Base-by-base conservation (phyloP, 2,113 vertebrate species). In the Alaudala cheleensis region DNA sequence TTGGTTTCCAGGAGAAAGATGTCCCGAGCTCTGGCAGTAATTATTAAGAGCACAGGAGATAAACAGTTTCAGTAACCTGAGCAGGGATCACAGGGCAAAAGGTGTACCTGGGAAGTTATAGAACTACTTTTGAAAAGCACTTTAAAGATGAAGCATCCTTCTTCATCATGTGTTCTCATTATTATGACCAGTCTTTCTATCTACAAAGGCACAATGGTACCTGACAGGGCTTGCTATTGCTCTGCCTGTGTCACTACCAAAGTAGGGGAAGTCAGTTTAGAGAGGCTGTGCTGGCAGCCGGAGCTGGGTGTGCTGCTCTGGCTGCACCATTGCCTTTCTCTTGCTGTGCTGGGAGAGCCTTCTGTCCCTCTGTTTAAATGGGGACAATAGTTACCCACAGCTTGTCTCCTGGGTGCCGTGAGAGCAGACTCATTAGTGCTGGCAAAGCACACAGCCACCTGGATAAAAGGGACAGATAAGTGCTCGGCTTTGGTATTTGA, bases 391-490 rank as follows among this genome's bases (percentile, higher is more conserved):
- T 9, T 54, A 66, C 77, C 82, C 25, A 6, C 86, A 57, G 77
- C 50, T 49, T n/a, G n/a, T 58, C 62, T 65, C 64, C 45, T 58
- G 1, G 0, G 40, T 49, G 37, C 50, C 0, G 5, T 60, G 86
- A 85, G 77, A 45, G 42, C 0, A 33, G 28, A n/a, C 65, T 97
- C 93, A 93, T 96, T 96, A 92, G 54, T 1, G 6, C 22, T 89
- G 60, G 60, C 58, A 82, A 47, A 88, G 87, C 9, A 76, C 74
- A 86, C 81, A 91, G 87, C 19, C 90, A 54, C 51, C 86, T n/a
- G 64, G 71, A 82, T 93, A 14, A 94, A 86, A 92, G 57, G 77
- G 19, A 91, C 9, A 78, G 56, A 86, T 57, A 92, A 91, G 50
- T 2, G 1, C 72, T 92, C 6, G 0, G n/a, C 19, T 71, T 86